Percentiles rank a stretch among this genome's conserved stretches.
phyloP scores from a whole-genome alignment of 2,888 invertebrate species.

The Meiosimyza decipiens region DNA sequence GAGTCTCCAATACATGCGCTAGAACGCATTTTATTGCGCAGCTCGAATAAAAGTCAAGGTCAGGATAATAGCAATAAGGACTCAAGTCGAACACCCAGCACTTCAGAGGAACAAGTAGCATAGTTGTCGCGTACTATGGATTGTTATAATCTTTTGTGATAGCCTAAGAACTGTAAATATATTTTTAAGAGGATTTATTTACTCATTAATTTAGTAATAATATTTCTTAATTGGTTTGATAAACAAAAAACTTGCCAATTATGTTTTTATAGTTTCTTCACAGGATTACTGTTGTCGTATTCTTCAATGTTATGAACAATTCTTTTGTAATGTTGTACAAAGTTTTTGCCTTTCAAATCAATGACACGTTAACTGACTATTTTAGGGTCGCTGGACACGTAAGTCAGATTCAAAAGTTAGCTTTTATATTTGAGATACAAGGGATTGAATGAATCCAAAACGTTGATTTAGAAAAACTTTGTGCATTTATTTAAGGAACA shows the following conservation, averaged over 20 bases:
- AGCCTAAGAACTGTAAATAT: constrained; percentile 18
- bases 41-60: constrained; percentile 33
- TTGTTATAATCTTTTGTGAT: constrained; percentile 30
- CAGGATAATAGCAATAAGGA: constrained; percentile 11
- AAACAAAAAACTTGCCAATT: constrained; percentile 15
- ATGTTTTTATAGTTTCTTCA: not conserved
- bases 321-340: not conserved
- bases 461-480: no score
- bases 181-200: constrained; percentile 10
- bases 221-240: not conserved
- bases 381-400: no score
- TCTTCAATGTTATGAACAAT: no score
- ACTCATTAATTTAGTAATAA: not conserved
- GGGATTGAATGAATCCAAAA: no score
- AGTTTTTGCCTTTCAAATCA: not conserved
- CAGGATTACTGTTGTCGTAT: not conserved
- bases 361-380: not conserved
- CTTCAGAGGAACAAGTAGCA: constrained; percentile 50
- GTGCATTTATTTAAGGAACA: no score
- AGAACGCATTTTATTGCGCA: constrained; percentile 73
- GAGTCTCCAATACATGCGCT: constrained; percentile 79
- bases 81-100: constrained; percentile 46
- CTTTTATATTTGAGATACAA: no score
- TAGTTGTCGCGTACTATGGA: constrained; percentile 32
- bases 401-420: no score